These are phyloP conservation scores for Epicampocera succincta DNA, from an alignment of 2,888 invertebrate genomes.

Conservation along the genomic window DNA sequence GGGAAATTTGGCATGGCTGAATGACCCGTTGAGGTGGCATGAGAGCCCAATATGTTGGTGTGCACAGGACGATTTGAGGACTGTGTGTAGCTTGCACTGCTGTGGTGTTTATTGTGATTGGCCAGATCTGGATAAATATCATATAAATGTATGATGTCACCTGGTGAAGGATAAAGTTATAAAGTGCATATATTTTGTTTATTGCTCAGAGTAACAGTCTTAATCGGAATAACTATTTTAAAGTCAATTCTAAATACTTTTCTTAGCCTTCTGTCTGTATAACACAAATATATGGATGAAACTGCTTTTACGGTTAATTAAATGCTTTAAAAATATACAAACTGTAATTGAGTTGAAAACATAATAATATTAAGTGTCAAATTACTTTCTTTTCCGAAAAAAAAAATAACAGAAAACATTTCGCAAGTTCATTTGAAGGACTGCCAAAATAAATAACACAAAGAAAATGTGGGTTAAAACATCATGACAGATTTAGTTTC, in stretches of 20 bases:
- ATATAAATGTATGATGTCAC: constrained; percentile 82
- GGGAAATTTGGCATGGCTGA: constrained; percentile 65
- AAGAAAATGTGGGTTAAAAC: not conserved
- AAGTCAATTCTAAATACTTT: no score
- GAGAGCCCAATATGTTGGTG: constrained; percentile 40
- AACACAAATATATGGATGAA: no score
- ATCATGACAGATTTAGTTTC: not conserved
- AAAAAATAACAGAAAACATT: no score
- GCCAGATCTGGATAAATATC: constrained; percentile 81
- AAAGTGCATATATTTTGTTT: constrained; percentile 7
- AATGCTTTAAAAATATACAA: no score
- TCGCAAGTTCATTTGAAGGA: not conserved
- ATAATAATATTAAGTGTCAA: no score
- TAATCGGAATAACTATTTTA: no score
- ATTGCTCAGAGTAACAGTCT: no score
- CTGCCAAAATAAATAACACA: not conserved
- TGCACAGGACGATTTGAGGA: constrained; percentile 37
- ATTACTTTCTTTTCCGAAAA: no score
- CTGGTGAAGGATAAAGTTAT: constrained; percentile 76
- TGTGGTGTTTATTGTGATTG: constrained; percentile 74
- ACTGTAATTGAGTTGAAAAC: no score
- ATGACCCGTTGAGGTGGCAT: constrained; percentile 55
- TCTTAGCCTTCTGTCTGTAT: no score
- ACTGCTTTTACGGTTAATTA: no score
- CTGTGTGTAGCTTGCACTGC: constrained; percentile 49